Evolutionary conservation across 2,797 vertebrate species (phyloP), one percentile per base, ranked within the genome.

Genomic region (Galago senegalensis): DNA sequence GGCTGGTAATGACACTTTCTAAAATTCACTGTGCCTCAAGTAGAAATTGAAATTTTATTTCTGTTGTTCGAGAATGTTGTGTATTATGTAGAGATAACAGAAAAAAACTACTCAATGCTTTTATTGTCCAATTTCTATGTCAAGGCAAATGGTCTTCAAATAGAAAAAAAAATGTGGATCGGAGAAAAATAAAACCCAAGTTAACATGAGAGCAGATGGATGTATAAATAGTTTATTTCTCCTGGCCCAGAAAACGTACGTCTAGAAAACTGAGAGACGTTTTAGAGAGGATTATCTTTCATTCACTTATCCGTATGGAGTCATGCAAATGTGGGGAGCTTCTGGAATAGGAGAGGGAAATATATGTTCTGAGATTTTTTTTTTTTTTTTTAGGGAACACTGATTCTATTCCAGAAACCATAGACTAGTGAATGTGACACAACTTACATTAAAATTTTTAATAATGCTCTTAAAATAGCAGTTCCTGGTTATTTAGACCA

Each of bases 141-240:
- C 72, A 94, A 94, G n/a, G 7, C 53, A 92, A 94, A 70, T 43
- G 31, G 17, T 83, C 27, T 93, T 87, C 61, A 76, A 72, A 85
- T 2, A 75, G 25, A 27, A 46, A 49, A n/a, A 58, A 37, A 34
- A 88, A 25, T 43, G 16, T 87, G 18, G 1, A 21, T 84, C 37
- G 49, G 58, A 76, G 46, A n/a, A 93, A 93, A 77, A 70, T 76
- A 92, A 89, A 85, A 34, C 13, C 8, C 9, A 58, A 58, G 40
- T 21, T 75, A 97, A 63, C n/a, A 53, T 23, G 94, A 87, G 40
- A 94, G 29, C n/a, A 85, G 53, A 20, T 89, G 34, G 67, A 34
- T 96, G 29, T 27, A 87, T 87, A 86, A 93, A 53, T 80, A 89
- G 18, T 89, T 89, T 34, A 29, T 91, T 95, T 95, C 27, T 72